These are phyloP conservation scores for Heliocidaris erythrogramma DNA, from an alignment of 35 echinoderm and acorn worm genomes.

Conservation along the genomic window DNA sequence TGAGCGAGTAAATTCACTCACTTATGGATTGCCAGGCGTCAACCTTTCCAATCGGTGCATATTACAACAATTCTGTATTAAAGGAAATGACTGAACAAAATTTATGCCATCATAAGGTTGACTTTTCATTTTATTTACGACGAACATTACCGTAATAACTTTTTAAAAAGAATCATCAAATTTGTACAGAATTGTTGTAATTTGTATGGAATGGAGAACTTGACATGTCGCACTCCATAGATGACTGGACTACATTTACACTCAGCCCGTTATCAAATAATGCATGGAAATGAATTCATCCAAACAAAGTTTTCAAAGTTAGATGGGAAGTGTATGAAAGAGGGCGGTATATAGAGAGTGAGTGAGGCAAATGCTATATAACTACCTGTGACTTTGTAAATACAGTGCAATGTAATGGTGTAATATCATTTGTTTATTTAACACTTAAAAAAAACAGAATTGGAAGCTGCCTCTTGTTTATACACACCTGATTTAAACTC, in stretches of 20 bases:
- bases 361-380: neutral
- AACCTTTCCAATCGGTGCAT: too few relatives aligned
- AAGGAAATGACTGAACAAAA: too few relatives aligned
- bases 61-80: too few relatives aligned
- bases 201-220: neutral
- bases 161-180: too few relatives aligned
- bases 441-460: neutral
- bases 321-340: neutral
- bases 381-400: neutral
- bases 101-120: too few relatives aligned
- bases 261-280: neutral
- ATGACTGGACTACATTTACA: neutral
- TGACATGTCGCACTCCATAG: neutral
- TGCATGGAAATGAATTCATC: neutral
- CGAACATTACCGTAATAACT: too few relatives aligned
- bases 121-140: too few relatives aligned
- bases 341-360: too few relatives aligned
- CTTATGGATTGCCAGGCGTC: too few relatives aligned
- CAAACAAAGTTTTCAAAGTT: neutral
- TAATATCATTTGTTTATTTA: neutral
- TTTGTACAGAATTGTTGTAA: neutral
- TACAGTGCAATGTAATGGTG: neutral
- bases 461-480: neutral
- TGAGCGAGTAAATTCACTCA: too few relatives aligned
- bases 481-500: neutral